Base-by-base conservation (phyloP, 2,113 vertebrate species). In the Atrichornis clamosus region DNA sequence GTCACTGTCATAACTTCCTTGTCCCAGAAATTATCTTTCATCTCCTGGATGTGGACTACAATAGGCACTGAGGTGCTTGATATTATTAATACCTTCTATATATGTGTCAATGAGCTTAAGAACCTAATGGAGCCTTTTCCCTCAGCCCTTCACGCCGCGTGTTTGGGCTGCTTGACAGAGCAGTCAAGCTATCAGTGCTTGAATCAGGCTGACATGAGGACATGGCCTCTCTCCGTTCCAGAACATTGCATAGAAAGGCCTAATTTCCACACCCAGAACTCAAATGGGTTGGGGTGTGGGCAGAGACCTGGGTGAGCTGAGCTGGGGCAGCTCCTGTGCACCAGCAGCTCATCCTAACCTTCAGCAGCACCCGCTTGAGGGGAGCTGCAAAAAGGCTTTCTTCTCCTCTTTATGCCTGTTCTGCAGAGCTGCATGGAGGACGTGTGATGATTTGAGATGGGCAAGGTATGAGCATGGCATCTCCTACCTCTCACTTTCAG, bases 11-110 rank as follows among this genome's bases (percentile, higher is more conserved):
- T 79, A 93, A 89, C 93, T 93, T 96, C 81, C 95, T 90, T 96
- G 95, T 96, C 93, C 96, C 78, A 96, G 92, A 97, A 95, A 96
- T 93, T 87, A 95, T 96, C 93, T 96, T 96, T 96, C 81, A 95
- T 97, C 95, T 96, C 58, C 59, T 89, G 79, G 73, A 94, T 68
- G 28, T 86, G 89, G 89, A 75, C 87, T 91, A 95, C 94, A 94
- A 95, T 90, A 95, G 95, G 23, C 75, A 69, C 67, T 7, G 73
- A 79, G 94, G 90, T 90, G 78, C 84, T 91, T 52, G 84, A 55
- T 94, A 79, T 95, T 96, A 96, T 97, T 95, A 94, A 87, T 95
- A 88, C 73, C 58, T 90, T 83, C 72, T 95, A 81, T 87, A 63
- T 85, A 47, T 79, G 90, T 95, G 92, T 91, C 97, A 95, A 52